Conservation (phyloP, 2,888 invertebrate genomes). For the Andrena chrysosceles region DNA sequence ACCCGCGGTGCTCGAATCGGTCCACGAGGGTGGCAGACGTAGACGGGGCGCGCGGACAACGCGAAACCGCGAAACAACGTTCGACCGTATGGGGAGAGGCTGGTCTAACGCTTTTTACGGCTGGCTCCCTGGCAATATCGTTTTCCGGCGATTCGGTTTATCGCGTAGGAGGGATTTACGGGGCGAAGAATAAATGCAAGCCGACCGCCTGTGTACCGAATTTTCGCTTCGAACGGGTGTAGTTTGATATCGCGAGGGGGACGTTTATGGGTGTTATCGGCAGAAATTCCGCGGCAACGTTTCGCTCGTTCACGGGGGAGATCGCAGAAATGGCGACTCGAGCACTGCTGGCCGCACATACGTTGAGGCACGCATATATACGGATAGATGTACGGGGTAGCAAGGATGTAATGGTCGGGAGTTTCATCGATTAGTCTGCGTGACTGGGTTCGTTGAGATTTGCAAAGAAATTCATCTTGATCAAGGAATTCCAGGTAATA, state of each 20-base stretch:
- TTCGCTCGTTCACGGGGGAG: background rate
- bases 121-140: conserved; percentile 47
- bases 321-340: conserved; percentile 65
- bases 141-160: conserved; percentile 42
- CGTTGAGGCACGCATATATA: conserved; percentile 70
- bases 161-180: conserved; percentile 39
- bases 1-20: conserved; percentile 79
- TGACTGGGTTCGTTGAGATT: background rate
- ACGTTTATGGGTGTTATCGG: background rate
- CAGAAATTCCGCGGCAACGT: background rate
- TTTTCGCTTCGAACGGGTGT: background rate
- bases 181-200: conserved; percentile 19
- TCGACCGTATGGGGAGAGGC: conserved; percentile 8
- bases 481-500: background rate
- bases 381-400: conserved; percentile 59
- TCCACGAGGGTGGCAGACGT: conserved; percentile 24
- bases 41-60: background rate
- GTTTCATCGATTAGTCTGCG: background rate
- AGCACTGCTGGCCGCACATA: conserved; percentile 83
- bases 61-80: conserved; percentile 3
- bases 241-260: background rate
- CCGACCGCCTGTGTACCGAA: background rate
- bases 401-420: background rate
- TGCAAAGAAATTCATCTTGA: background rate
- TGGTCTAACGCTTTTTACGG: conserved; percentile 20